Evolutionary conservation across 2,797 vertebrate species (phyloP).

Genomic region (Champsocephalus esox): DNA sequence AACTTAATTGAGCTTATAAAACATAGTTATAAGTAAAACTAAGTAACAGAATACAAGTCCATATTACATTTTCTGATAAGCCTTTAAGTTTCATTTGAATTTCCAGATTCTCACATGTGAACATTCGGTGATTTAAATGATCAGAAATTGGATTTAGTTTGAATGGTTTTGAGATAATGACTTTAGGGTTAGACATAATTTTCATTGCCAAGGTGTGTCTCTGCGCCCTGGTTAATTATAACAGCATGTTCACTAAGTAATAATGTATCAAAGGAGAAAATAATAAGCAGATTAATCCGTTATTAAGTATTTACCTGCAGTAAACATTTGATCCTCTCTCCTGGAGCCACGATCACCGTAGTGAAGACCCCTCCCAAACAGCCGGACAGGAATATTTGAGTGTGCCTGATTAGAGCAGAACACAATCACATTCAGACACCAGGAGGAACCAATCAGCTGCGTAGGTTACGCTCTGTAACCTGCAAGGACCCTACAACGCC

Average conservation of each 20-base stretch:
- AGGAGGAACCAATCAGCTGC: neutral
- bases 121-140: neutral
- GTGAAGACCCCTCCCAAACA: conserved; percentile 85
- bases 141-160: no score
- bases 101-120: neutral
- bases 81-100: neutral
- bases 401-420: conserved; percentile 53
- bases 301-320: conserved; percentile 78
- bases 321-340: conserved; percentile 87
- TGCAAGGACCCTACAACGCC: no score
- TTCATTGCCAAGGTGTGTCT: neutral
- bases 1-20: neutral
- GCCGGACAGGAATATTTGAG: conserved; percentile 82
- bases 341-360: conserved; percentile 83
- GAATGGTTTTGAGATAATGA: neutral
- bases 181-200: neutral
- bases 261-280: neutral
- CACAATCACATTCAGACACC: neutral
- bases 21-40: neutral
- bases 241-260: neutral
- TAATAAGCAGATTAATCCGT: neutral
- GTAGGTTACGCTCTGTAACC: no score
- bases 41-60: no score
- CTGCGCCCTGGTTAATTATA: neutral
- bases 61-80: neutral